phyloP scores from a whole-genome alignment of 1,140 invertebrate genomes.

The Homarus americanus region DNA sequence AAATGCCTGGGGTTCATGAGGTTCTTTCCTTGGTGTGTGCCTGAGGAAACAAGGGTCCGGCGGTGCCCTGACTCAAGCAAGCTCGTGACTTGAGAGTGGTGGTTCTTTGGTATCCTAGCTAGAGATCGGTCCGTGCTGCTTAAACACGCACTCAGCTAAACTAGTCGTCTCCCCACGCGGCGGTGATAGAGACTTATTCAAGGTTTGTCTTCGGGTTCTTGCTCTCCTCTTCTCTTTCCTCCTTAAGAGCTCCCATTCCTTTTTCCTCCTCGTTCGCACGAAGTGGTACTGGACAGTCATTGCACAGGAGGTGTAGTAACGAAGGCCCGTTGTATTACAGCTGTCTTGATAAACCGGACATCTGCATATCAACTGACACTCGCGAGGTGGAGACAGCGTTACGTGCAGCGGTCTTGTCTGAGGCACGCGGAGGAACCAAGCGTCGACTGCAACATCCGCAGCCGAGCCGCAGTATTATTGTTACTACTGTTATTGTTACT shows the following conservation, averaged over 20 bases:
- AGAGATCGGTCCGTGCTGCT: conserved; percentile 71
- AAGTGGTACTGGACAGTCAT: conserved; percentile 26
- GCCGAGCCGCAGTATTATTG: conserved; percentile 53
- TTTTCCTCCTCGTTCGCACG: background rate
- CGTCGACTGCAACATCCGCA: conserved; percentile 57
- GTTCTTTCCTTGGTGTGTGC: conserved; percentile 37
- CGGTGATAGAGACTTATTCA: background rate
- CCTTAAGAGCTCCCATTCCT: background rate
- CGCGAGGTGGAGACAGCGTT: conserved; percentile 30
- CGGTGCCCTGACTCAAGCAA: conserved; percentile 47
- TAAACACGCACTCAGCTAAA: conserved; percentile 48
- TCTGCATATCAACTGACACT: background rate
- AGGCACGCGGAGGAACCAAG: conserved; percentile 40
- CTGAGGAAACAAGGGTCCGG: conserved; percentile 45
- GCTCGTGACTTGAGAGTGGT: conserved; percentile 62
- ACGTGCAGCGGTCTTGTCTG: conserved; percentile 66
- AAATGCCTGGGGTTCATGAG: conserved; percentile 39
- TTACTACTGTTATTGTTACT: conserved; percentile 37
- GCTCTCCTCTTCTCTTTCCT: background rate
- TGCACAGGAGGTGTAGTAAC: conserved; percentile 35
- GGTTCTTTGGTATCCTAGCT: conserved; percentile 72
- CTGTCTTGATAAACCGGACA: conserved; percentile 4
- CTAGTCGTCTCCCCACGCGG: conserved; percentile 17
- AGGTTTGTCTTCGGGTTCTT: background rate
- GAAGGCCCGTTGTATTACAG: conserved; percentile 13